A percentile compares a stretch with the other conserved stretches of the same genome.
These are phyloP conservation scores for Oryzias javanicus DNA, from an alignment of 2,113 vertebrate species.

Conservation along the genomic window DNA sequence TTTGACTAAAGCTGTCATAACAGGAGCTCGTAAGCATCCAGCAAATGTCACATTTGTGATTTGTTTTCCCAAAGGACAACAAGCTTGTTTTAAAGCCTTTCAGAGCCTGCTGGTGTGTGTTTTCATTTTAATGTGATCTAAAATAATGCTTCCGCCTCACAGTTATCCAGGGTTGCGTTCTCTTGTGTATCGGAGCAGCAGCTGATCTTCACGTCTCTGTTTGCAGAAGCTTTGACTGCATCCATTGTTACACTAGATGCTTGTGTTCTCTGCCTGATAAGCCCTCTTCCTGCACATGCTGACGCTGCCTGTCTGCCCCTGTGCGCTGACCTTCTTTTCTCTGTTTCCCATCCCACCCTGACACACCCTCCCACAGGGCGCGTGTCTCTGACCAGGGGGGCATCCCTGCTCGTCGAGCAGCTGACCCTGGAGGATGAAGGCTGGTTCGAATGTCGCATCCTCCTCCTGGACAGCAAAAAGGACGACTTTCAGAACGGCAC, in stretches of 20 bases:
- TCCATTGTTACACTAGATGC: conserved; percentile 54
- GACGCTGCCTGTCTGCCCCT: conserved; percentile 52
- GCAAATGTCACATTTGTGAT: no score
- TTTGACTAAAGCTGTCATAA: neutral
- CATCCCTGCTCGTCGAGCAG: conserved; percentile 85
- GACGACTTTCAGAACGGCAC: conserved; percentile 93
- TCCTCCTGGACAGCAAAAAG: conserved; percentile 86
- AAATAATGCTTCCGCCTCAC: no score
- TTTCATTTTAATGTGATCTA: neutral
- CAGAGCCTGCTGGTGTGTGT: neutral
- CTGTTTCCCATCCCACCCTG: conserved; percentile 8
- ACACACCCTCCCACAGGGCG: conserved; percentile 77
- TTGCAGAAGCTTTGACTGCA: conserved; percentile 37
- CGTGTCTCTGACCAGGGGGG: conserved; percentile 82
- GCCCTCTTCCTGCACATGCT: conserved; percentile 55
- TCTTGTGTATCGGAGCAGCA: neutral
- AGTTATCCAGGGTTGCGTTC: neutral
- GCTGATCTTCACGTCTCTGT: conserved; percentile 11
- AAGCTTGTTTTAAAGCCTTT: neutral
- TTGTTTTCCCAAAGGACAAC: neutral
- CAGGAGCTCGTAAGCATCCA: neutral
- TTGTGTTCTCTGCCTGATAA: conserved; percentile 47
- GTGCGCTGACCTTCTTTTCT: conserved; percentile 15
- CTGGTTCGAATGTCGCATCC: conserved; percentile 96
- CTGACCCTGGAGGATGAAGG: conserved; percentile 90